Evolutionary conservation across 2,113 vertebrate species (phyloP), one percentile per base, ranked within the genome.

Genomic region (Nicator chloris): DNA sequence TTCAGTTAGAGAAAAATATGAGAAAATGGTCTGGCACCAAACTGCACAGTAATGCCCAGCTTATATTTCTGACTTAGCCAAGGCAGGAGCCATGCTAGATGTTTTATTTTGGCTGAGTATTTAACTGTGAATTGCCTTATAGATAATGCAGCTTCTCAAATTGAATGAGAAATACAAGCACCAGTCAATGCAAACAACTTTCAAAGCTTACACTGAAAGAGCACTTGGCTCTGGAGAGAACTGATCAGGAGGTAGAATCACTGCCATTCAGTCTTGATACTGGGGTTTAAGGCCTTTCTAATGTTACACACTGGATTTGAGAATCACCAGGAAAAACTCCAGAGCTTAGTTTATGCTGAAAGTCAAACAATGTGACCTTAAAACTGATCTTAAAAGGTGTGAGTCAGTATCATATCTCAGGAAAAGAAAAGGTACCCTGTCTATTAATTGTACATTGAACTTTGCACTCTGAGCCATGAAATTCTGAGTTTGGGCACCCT

Each of bases 281-380:
- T 26, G 56, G 22, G 24, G 12, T 86, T 86, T 84, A 59, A 84
- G 24, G 72, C 51, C 61, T 81, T 93, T 70, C 64, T 82, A 70
- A 70, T 53, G 13, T 77, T 90, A 63, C 8, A 4, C 15, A 3
- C 72, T 86, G 81, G 60, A 90, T 66, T 78, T 88, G 59, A 90
- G 76, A 92, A 88, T 59, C 56, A 28, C 35, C 24, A 50, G 51
- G 59, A 7, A 49, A 94, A 95, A 96, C 80, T 81, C 28, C 61
- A 70, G 50, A 88, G 69, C 49, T 86, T 63, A 28, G 40, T 82
- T 94, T 93, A 66, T 26, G 35, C 71, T 83, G 91, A 97, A 96
- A 95, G 91, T 97, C 91, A 96, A 96, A 94, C 88, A 95, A 60
- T 47, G 7, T 71, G 39, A 66, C 49, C 33, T 94, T 91, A 77